phyloP scores from a whole-genome alignment of 2,113 vertebrate genomes.

The Odocoileus virginianus region DNA sequence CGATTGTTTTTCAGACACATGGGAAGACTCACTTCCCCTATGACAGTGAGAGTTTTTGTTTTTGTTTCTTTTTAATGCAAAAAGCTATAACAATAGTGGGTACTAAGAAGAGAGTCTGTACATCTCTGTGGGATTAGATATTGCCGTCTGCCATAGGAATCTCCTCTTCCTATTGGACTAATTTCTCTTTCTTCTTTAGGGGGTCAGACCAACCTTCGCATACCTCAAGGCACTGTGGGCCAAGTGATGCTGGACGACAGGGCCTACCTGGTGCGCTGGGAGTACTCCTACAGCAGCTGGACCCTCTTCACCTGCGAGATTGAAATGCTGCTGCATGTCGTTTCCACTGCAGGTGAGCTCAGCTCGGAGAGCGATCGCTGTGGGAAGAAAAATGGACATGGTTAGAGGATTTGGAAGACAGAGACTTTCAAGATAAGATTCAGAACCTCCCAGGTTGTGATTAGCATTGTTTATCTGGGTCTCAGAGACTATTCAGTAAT shows the following conservation, averaged over 20 bases:
- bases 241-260: slow-evolving; percentile 90
- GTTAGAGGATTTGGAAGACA: neutral
- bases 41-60: neutral
- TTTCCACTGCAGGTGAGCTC: slow-evolving; percentile 93
- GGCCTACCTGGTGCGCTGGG: slow-evolving; percentile 93
- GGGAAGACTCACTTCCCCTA: neutral
- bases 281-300: slow-evolving; percentile 96
- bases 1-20: neutral
- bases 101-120: neutral
- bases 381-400: neutral
- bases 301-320: slow-evolving; percentile 98
- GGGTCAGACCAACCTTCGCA: slow-evolving; percentile 94
- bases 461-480: neutral
- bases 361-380: neutral
- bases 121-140: neutral
- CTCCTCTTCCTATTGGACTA: neutral
- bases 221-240: slow-evolving; percentile 93
- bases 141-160: neutral
- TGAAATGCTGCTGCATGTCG: slow-evolving; percentile 98
- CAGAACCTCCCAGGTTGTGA: neutral
- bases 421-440: neutral
- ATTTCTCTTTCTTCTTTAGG: slow-evolving; percentile 69
- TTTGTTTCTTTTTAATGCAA: neutral
- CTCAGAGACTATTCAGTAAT: neutral
- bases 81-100: neutral